phyloP scores from a whole-genome alignment of 2,113 vertebrate species.

The Rhizomys pruinosus region DNA sequence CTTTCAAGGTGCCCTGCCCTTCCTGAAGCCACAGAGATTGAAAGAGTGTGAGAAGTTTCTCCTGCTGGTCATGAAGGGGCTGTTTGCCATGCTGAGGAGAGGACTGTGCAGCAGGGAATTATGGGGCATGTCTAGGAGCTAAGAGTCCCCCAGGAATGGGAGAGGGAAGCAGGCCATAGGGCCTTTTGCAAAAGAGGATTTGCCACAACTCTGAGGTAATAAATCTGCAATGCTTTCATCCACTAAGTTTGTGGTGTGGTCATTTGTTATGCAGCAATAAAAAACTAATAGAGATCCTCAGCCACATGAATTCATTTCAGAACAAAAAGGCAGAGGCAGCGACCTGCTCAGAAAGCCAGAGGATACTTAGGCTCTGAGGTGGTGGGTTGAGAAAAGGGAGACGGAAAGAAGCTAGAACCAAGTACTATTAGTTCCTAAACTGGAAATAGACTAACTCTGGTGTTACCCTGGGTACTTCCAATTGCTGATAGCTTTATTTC shows the following conservation, averaged over 20 bases:
- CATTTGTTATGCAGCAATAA: background rate
- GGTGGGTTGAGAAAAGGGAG: background rate
- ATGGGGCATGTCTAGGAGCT: background rate
- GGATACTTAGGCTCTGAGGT: background rate
- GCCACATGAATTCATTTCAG: constrained; percentile 5
- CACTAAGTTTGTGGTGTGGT: background rate
- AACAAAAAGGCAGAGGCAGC: background rate
- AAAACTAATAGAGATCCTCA: background rate
- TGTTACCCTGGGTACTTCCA: background rate
- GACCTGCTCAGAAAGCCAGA: background rate
- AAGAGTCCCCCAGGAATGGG: background rate
- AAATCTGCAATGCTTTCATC: background rate
- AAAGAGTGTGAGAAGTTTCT: background rate
- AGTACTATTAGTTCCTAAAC: background rate
- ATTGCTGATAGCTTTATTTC: background rate
- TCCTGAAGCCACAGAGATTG: background rate
- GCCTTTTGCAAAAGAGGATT: background rate
- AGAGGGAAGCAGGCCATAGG: background rate
- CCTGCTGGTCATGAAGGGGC: background rate
- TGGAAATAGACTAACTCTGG: background rate
- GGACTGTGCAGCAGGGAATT: fast-evolving
- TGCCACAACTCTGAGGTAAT: background rate
- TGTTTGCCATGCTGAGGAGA: background rate
- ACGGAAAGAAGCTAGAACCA: background rate
- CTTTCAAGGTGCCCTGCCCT: background rate